Evolutionary conservation across 2,797 vertebrate genomes (phyloP), one percentile per base, ranked within the genome.

Genomic region (Alosa sapidissima): DNA sequence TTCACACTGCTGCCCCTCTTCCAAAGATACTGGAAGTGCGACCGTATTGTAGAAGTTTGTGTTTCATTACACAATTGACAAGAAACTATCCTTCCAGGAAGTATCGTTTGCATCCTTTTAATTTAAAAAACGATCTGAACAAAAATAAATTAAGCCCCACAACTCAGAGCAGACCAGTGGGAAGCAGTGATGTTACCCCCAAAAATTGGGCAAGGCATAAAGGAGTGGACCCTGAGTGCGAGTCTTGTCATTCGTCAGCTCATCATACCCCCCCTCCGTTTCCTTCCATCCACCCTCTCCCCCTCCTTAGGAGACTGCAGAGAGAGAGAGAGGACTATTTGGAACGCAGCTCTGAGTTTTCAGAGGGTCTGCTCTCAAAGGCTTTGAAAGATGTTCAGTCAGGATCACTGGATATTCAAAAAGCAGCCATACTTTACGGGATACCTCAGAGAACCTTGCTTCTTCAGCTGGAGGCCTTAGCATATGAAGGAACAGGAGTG

Each of bases 171-270:
- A 90, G 87, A 89, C 86, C 89, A 88, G 93, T 96, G 94, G 95
- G 96, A 96, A 96, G 94, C 96, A 97, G 98, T 99, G 98, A 99
- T 99, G 98, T 99, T 99, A 99, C 98, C 98, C 98, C 98, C 95
- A 96, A 97, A 98, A 36, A 45, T 21, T 75, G 68, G 94, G 95
- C 97, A 99, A 99, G 97, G 97, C 97, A 98, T 99, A 99, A 99
- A 99, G 98, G 98, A 98, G 97, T 99, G 98, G 97, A 98, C 97
- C 98, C 98, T 98, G 96, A 97, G 96, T 97, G 95, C 96, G 95
- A 95, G 95, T 97, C 96, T 87, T 97, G 96, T 97, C 96, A 95
- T 97, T 96, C 97, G 97, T 98, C 97, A 96, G 96, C 96, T 98
- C 97, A 97, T 94, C 95, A 96, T 75, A 19, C 68, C 89, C 92